A percentile compares a stretch with the other conserved stretches of the same genome.
Evolutionary conservation across 23 tunicate genomes (phyloP).

Genomic region (Ciona savignyi): DNA sequence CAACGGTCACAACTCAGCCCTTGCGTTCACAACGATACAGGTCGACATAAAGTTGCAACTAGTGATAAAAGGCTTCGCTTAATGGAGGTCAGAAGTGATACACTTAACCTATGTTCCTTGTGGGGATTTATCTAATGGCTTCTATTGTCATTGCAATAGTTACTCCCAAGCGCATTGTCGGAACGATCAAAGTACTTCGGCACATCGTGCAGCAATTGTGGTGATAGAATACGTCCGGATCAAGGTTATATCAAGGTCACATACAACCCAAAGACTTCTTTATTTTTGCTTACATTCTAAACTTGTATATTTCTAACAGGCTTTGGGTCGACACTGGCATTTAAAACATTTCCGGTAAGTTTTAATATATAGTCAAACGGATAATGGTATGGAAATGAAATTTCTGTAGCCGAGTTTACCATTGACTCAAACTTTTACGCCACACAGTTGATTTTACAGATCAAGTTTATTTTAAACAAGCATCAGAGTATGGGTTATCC

Average conservation of each 20-base stretch:
- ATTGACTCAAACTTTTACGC: too few relatives aligned
- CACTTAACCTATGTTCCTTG: too few relatives aligned
- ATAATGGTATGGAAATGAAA: too few relatives aligned
- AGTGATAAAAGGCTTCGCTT: conserved; percentile 54
- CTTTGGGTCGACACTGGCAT: conserved; percentile 86
- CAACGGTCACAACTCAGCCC: conserved; percentile 83
- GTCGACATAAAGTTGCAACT: conserved; percentile 67
- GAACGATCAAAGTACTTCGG: conserved; percentile 91
- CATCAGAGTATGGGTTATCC: too few relatives aligned
- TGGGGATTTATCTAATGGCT: too few relatives aligned
- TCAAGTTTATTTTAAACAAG: too few relatives aligned
- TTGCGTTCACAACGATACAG: conserved; percentile 82
- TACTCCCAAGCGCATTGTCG: conserved; percentile 56
- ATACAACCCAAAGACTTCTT: too few relatives aligned
- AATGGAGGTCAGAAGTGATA: conserved; percentile 55
- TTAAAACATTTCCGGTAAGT: conserved; percentile 81
- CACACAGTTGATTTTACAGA: too few relatives aligned
- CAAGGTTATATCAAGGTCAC: conserved; percentile 85
- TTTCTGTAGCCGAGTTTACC: too few relatives aligned
- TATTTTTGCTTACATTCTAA: too few relatives aligned
- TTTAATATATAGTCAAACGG: too few relatives aligned
- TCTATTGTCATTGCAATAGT: conserved; percentile 12
- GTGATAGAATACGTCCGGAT: conserved; percentile 81
- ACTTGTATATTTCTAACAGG: conserved; percentile 30
- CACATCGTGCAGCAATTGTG: conserved; percentile 80